Conservation (phyloP, 2,888 invertebrate genomes). For the Ecliptopera silaceata region DNA sequence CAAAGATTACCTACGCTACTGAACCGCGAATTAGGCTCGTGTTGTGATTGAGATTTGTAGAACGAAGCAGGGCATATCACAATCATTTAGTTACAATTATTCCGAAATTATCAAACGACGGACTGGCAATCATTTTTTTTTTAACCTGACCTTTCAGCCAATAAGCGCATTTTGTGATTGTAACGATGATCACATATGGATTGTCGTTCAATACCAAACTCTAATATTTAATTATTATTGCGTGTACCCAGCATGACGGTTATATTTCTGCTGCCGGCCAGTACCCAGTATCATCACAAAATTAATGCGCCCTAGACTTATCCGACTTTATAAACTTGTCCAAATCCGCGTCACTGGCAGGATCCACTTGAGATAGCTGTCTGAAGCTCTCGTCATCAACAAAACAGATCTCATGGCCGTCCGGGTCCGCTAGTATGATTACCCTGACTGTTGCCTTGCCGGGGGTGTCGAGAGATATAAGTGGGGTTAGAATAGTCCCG, state of each 20-base stretch:
- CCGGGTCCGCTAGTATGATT: conserved; percentile 97
- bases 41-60: no score
- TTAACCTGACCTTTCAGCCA: no score
- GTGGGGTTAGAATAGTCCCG: conserved; percentile 92
- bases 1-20: no score
- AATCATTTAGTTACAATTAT: no score
- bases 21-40: no score
- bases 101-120: no score
- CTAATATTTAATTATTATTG: no score
- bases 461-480: conserved; percentile 97
- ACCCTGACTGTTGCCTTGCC: conserved; percentile 98
- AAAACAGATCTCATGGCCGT: conserved; percentile 99
- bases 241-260: no score
- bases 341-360: conserved; percentile 90
- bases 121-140: no score
- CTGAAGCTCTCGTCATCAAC: conserved; percentile 98
- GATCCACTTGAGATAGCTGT: conserved; percentile 93
- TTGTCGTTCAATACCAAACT: background rate
- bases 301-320: conserved; percentile 75
- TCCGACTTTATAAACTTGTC: conserved; percentile 89
- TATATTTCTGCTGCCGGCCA: background rate
- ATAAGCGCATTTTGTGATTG: no score
- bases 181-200: no score
- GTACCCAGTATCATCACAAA: background rate
- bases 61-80: no score